Evolutionary conservation across 1,140 invertebrate species (phyloP).

Genomic region (Acyrthosiphon pisum): DNA sequence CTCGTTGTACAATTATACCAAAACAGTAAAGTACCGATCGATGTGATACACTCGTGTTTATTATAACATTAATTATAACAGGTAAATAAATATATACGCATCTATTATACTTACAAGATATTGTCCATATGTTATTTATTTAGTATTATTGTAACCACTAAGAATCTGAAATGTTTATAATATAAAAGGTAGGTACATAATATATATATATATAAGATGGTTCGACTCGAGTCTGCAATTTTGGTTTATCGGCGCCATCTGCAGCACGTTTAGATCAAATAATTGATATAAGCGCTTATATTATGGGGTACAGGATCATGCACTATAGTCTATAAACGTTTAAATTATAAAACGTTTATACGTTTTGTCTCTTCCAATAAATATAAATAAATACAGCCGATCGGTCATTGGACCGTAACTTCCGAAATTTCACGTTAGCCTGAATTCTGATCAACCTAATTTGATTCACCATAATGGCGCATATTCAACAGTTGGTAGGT

Average conservation of each 20-base stretch:
- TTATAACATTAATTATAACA: background rate
- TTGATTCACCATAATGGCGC: background rate
- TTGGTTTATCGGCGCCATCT: background rate
- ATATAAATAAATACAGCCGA: background rate
- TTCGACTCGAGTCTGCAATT: background rate
- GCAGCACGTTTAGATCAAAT: background rate
- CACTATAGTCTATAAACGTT: background rate
- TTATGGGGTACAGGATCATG: background rate
- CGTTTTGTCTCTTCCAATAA: background rate
- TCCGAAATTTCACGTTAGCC: background rate
- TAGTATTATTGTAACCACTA: background rate
- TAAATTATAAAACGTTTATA: background rate
- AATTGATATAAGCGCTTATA: background rate
- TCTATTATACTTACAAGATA: background rate
- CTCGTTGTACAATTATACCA: background rate
- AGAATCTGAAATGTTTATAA: background rate
- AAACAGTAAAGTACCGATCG: background rate
- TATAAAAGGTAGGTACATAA: background rate
- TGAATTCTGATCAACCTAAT: background rate
- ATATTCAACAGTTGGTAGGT: background rate
- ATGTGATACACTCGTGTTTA: background rate
- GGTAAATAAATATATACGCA: background rate
- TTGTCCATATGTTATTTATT: background rate
- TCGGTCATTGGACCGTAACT: background rate
- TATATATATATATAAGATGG: background rate